Conservation (phyloP, 2,797 vertebrate species). For the Sarcophilus harrisii region DNA sequence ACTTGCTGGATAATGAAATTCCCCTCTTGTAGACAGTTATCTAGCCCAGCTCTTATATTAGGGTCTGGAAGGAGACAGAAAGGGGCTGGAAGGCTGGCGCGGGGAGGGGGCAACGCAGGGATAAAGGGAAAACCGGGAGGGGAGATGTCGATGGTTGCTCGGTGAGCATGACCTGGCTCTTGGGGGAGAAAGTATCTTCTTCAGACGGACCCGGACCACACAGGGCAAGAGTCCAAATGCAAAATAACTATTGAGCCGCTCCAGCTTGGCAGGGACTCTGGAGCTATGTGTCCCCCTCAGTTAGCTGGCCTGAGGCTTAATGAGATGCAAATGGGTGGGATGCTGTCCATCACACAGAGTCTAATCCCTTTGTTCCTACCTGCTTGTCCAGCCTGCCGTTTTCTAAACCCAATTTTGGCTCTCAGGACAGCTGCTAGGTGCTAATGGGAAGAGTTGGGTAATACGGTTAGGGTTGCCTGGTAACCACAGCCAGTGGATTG, state of each 20-base stretch:
- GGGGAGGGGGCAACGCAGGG: background rate
- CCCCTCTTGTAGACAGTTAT: background rate
- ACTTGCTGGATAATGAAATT: background rate
- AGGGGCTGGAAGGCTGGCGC: background rate
- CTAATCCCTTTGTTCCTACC: slow-evolving; percentile 68
- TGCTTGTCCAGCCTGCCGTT: slow-evolving; percentile 54
- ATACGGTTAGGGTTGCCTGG: slow-evolving; percentile 57
- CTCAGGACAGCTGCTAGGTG: slow-evolving; percentile 56
- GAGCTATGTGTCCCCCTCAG: slow-evolving; percentile 60
- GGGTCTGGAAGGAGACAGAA: background rate
- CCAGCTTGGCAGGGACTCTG: slow-evolving; percentile 66
- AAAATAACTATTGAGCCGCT: slow-evolving; percentile 37
- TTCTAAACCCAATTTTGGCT: slow-evolving; percentile 53
- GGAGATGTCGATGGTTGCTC: background rate
- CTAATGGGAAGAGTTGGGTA: slow-evolving; percentile 39
- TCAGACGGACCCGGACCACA: background rate
- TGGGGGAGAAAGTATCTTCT: slow-evolving; percentile 46
- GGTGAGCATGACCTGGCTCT: background rate
- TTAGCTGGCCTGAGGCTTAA: slow-evolving; percentile 63
- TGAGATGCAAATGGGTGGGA: slow-evolving; percentile 71
- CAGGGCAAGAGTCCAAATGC: slow-evolving; percentile 64
- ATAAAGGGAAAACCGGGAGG: background rate
- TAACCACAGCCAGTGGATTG: slow-evolving; percentile 26
- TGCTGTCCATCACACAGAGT: slow-evolving; percentile 66
- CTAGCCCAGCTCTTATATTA: slow-evolving; percentile 3